These are phyloP conservation scores for Aepyceros melampus DNA, from an alignment of 2,113 vertebrate genomes.

Conservation along the genomic window DNA sequence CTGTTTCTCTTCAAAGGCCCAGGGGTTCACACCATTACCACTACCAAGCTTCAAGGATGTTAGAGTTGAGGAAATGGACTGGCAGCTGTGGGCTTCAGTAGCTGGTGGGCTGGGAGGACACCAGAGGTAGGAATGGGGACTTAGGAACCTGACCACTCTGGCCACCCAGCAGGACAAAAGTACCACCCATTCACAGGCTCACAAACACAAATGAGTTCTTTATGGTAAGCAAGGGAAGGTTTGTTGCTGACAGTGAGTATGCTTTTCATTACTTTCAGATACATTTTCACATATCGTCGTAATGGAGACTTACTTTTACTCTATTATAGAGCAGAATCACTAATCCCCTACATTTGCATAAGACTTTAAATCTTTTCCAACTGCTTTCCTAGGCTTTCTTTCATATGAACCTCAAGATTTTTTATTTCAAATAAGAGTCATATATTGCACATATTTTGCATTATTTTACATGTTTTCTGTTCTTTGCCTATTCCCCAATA, in stretches of 20 bases:
- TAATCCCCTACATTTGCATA: not conserved
- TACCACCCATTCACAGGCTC: not conserved
- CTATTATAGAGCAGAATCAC: not conserved
- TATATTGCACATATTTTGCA: not conserved
- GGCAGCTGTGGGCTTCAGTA: not conserved
- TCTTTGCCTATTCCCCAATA: not conserved
- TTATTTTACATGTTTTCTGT: slow-evolving; percentile 7
- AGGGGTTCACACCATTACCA: not conserved
- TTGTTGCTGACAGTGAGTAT: not conserved
- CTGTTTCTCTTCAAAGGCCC: not conserved
- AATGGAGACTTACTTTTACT: not conserved
- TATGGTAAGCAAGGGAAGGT: not conserved
- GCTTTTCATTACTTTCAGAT: not conserved
- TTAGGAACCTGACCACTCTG: not conserved
- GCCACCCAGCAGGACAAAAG: not conserved
- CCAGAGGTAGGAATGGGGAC: not conserved
- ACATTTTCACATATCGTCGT: not conserved
- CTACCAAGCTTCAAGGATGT: not conserved
- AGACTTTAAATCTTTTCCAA: not conserved
- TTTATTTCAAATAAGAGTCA: slow-evolving; percentile 16
- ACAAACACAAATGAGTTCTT: not conserved
- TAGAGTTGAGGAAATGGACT: not conserved
- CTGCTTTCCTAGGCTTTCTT: not conserved
- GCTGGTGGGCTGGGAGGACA: not conserved
- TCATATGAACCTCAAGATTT: not conserved